Evolutionary conservation across 2,113 vertebrate species (phyloP), one percentile per base, ranked within the genome.

Genomic region (Phasianus colchicus): DNA sequence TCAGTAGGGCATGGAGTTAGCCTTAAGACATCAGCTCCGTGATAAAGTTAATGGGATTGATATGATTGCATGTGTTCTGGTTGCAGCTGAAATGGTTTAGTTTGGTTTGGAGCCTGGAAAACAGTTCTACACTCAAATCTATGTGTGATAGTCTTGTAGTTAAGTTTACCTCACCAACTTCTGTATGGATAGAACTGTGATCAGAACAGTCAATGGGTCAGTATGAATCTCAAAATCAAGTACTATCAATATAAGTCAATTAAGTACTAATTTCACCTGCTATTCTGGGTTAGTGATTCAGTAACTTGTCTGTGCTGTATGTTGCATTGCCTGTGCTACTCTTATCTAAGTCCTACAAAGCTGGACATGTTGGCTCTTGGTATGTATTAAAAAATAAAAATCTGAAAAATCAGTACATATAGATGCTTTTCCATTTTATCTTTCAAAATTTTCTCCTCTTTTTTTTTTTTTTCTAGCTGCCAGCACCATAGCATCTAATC

Each of bases 401-500:
- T 64, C 79, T 86, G 38, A 67, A 95, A 92, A 75, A 76, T 83
- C 79, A 57, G 19, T 79, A 79, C 54, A 61, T 89, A 72, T 61
- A 84, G 69, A 94, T 86, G 58, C 75, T 78, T 83, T 81, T 88
- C 36, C 66, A 12, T 78, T 70, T 72, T 87, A 90, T 91, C 57
- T 82, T 95, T 95, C 55, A 92, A 38, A 78, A 91, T 90, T 91
- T 69, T 90, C 22, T 92, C n/a, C 5, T 29, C 0, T 1, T 4
- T 9, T 76, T 32, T 2, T 4, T 9, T 80, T 90, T 94, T 88
- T 87, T 16, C 83, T 95, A 84, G 88, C 86, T 97, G 93, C 95
- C 93, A 96, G 94, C 88, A 95, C 54, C 66, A 90, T 63, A 86
- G 66, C 67, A 79, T 95, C 93, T 96, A 94, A 95, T 97, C 93